Evolutionary conservation across 2,888 invertebrate genomes (phyloP), one percentile per base, ranked within the genome.

Genomic region (Andrena haemorrhoa): DNA sequence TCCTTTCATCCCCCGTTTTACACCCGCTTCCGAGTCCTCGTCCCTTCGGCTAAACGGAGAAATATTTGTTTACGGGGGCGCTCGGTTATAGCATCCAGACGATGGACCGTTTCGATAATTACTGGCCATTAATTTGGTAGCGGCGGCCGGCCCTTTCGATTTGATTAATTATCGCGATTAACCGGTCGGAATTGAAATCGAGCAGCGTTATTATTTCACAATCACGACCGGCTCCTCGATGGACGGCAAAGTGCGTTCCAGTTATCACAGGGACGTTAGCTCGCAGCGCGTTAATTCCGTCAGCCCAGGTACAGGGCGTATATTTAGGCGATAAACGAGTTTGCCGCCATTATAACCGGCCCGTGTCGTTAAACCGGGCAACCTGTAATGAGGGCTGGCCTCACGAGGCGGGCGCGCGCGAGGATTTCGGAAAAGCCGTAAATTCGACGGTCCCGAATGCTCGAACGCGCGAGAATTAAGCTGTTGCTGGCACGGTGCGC

Each of bases 351-450:
- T 86, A 81, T 70, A 70, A 83, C 73, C 75, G 49, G n/a, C 26
- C 29, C 35, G 29, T 73, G 75, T 71, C 75, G 77, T 86, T 86
- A 84, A 83, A 84, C 77, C 70, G n/a, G 47, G 53, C 53, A 53
- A 66, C 77, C 71, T 66, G 72, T 70, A 71, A 79, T 74, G 78
- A 76, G 82, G 63, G 78, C 66, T 53, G 26, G 23, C 56, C 26
- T n/a, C n/a, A 20, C 51, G 51, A 20, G 16, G 6, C 51, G 51
- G 2, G 65, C 71, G 71, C 71, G 71, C 64, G 71, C 69, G 77
- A 51, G 47, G 86, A 83, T 86, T 86, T 86, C 61, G 75, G 84
- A 84, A 81, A 81, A 74, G 78, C 74, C 74, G 73, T 81, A 86
- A 86, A 86, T 86, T 81, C 75, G 75, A 78, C 73, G 61, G 68